Conservation (phyloP, 1,140 invertebrate species). For the Hypsibius dujardini region DNA sequence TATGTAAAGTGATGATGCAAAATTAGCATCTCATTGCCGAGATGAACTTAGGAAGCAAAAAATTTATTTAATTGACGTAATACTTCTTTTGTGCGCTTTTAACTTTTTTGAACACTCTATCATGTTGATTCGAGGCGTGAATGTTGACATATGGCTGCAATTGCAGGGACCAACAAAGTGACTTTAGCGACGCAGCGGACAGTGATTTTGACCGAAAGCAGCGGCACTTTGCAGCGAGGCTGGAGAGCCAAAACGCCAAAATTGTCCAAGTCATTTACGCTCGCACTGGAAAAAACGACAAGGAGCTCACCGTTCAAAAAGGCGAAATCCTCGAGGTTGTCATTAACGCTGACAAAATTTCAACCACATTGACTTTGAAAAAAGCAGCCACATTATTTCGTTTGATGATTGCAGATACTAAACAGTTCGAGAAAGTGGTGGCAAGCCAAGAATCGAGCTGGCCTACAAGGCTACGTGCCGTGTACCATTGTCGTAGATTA, state of each 20-base stretch:
- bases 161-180: background rate
- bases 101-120: background rate
- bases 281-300: slow-evolving; percentile 87
- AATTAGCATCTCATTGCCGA: too few relatives aligned
- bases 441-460: slow-evolving; percentile 76
- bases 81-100: background rate
- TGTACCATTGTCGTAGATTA: slow-evolving; percentile 73
- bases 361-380: too few relatives aligned
- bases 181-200: slow-evolving; percentile 19
- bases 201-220: slow-evolving; percentile 21
- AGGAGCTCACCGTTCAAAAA: slow-evolving; percentile 81
- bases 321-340: slow-evolving; percentile 81
- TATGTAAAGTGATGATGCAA: too few relatives aligned
- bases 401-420: slow-evolving; percentile 46
- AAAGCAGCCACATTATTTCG: too few relatives aligned
- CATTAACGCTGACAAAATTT: too few relatives aligned
- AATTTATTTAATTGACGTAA: background rate
- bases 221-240: slow-evolving; percentile 28
- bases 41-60: background rate
- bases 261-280: slow-evolving; percentile 85
- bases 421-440: slow-evolving; percentile 95
- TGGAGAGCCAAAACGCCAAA: slow-evolving; percentile 43
- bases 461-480: slow-evolving; percentile 78
- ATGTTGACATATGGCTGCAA: background rate
- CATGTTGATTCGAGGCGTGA: slow-evolving; percentile 18